These are phyloP conservation scores for Ptilodon capucinus DNA, from an alignment of 2,888 invertebrate genomes.

Conservation along the genomic window DNA sequence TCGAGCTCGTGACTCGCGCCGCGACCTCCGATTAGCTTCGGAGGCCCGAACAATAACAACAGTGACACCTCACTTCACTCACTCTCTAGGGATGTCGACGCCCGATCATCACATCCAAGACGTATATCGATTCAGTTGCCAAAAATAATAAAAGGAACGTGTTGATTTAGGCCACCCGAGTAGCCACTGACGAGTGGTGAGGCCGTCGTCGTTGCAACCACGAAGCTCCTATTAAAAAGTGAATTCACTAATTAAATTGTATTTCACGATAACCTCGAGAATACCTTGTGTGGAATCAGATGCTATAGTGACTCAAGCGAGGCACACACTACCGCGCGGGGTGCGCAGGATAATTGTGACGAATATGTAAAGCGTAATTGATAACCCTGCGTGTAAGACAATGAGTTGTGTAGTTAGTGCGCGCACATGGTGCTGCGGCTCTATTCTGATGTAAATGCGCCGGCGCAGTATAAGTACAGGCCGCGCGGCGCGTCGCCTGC, in stretches of 20 bases:
- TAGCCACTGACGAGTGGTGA: too few species aligned
- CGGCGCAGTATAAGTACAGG: conserved; percentile 9
- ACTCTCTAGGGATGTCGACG: background rate
- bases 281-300: too few species aligned
- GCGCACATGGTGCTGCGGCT: background rate
- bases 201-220: too few species aligned
- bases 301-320: too few species aligned
- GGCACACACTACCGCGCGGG: too few species aligned
- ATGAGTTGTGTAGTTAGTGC: background rate
- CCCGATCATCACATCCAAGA: background rate
- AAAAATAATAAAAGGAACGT: too few species aligned
- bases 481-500: background rate
- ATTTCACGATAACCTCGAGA: too few species aligned
- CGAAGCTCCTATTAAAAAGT: too few species aligned
- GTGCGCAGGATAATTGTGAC: too few species aligned
- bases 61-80: background rate
- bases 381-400: background rate
- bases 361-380: background rate
- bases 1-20: background rate
- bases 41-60: background rate
- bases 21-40: background rate
- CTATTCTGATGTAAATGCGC: conserved; percentile 17
- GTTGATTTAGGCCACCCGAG: too few species aligned
- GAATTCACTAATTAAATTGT: too few species aligned
- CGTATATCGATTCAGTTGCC: too few species aligned